Conservation (phyloP, 2,888 invertebrate genomes). For the Oscheius sp. region DNA sequence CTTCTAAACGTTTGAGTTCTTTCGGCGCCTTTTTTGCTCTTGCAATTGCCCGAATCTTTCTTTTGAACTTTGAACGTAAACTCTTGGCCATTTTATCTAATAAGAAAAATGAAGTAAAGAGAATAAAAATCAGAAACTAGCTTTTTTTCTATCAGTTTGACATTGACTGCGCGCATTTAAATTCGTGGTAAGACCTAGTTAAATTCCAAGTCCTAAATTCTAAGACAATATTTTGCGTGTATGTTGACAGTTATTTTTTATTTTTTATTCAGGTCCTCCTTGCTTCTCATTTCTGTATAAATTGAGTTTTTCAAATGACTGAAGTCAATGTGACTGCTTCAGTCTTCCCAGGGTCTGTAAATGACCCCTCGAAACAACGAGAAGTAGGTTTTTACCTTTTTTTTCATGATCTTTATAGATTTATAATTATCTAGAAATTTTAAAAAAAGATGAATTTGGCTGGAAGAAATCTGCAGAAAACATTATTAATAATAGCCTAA, state of each 20-base stretch:
- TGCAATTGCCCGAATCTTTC: constrained; percentile 52
- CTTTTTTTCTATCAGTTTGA: too few species aligned
- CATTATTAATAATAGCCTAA: constrained; percentile 38
- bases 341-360: constrained; percentile 30
- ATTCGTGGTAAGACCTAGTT: too few species aligned
- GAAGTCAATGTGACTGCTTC: constrained; percentile 1
- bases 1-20: constrained; percentile 42
- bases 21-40: constrained; percentile 53
- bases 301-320: neutral
- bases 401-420: constrained; percentile 29
- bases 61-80: constrained; percentile 58
- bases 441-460: constrained; percentile 53
- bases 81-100: constrained; percentile 51
- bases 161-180: too few species aligned
- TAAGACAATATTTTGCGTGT: too few species aligned
- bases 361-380: constrained; percentile 45
- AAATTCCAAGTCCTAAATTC: too few species aligned
- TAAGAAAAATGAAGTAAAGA: neutral
- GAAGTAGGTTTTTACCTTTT: constrained; percentile 29
- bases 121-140: too few species aligned
- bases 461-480: constrained; percentile 52
- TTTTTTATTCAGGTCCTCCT: neutral
- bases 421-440: constrained; percentile 44
- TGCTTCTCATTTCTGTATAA: neutral
- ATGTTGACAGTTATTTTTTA: neutral